A percentile compares a stretch with the other conserved stretches of the same genome.
Conservation (phyloP, 2,888 invertebrate genomes). For the Allophyes oxyacanthae region DNA sequence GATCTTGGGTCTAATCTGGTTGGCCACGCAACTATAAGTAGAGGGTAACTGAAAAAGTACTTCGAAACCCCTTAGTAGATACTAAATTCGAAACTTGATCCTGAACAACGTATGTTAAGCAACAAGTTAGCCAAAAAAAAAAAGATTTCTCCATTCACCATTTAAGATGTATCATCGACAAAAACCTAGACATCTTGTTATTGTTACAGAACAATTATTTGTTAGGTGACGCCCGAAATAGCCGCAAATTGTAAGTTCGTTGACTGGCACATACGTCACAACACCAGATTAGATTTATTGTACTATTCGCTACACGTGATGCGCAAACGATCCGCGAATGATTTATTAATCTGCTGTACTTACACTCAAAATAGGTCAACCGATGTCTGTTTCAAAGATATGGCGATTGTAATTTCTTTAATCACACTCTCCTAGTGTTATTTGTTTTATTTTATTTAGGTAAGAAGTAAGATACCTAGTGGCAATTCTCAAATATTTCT, state of each 20-base stretch:
- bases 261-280: conserved; percentile 48
- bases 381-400: neutral
- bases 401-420: neutral
- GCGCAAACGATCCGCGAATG: conserved; percentile 32
- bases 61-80: no score
- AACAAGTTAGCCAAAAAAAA: no score
- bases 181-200: conserved; percentile 1
- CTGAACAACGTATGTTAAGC: no score
- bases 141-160: no score
- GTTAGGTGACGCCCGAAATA: conserved; percentile 37
- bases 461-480: neutral
- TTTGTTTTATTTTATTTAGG: neutral
- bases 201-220: conserved; percentile 24
- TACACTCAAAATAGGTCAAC: conserved; percentile 22
- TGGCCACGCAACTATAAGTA: no score
- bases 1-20: no score
- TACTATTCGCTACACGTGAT: conserved; percentile 38
- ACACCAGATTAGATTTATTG: conserved; percentile 48
- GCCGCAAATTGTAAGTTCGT: conserved; percentile 36
- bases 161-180: no score
- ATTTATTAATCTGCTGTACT: conserved; percentile 35
- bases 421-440: no score
- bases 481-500: neutral
- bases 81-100: no score
- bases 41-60: no score